Evolutionary conservation across 2,797 vertebrate species (phyloP), one percentile per base, ranked within the genome.

Genomic region (Euthynnus affinis): DNA sequence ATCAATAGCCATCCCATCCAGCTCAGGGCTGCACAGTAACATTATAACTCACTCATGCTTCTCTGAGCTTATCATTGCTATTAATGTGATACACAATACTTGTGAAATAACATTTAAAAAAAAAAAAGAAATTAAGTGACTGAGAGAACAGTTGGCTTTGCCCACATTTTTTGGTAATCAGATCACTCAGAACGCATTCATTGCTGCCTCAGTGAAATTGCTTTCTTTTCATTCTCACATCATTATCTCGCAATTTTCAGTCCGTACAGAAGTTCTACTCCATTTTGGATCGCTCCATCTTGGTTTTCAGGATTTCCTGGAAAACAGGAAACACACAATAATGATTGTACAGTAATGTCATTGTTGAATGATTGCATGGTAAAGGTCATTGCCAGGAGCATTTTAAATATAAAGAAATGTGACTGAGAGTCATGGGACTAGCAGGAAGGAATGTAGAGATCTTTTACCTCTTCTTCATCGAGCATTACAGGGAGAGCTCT

Each of bases 241-340:
- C 22, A 4, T 15, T 23, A 20, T 46, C 32, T 59, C 0, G 9
- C 29, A 8, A 8, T 59, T 68, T 34, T 58, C 40, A 14, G 44
- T 58, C 29, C 52, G 6, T 22, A 2, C 13, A 29, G 27, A 29
- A 29, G 29, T 32, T 65, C 85, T 91, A 99, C 88, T 99, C 98
- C 98, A 99, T 99, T 93, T 99, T 99, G 68, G 98, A 99, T 79
- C 97, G 95, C 94, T 99, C 98, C 63, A 99, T 96, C 90, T 98
- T 97, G 84, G 97, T 97, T 93, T 98, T 99, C 93, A 98, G 96
- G 91, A 98, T 96, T 93, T 99, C 98, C 98, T 99, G 71, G 9
- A 72, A 79, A 61, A 71, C 57, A 56, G 20, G 64, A 61, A 61
- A 62, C 5, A 37, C 10, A 44, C 42, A 71, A 75, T 42, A 68